phyloP scores from a whole-genome alignment of 2,888 invertebrate species.

The Drosophila neotestacea region DNA sequence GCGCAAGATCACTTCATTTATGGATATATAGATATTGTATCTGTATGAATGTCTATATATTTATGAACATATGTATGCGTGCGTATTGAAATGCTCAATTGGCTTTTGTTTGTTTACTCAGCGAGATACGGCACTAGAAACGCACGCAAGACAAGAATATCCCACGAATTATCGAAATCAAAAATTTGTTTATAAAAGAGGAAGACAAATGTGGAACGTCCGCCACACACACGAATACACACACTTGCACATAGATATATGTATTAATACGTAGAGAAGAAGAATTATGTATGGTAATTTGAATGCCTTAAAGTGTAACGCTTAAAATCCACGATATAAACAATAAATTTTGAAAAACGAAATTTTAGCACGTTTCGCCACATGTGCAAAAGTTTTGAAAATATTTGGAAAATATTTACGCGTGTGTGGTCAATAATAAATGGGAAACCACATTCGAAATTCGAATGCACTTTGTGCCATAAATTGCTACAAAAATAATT shows the following conservation, averaged over 20 bases:
- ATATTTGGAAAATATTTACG: slow-evolving; percentile 48
- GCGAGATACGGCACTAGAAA: slow-evolving; percentile 73
- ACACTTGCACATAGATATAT: slow-evolving; percentile 2
- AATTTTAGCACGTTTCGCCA: slow-evolving; percentile 75
- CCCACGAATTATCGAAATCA: slow-evolving; percentile 72
- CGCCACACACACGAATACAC: slow-evolving; percentile 43
- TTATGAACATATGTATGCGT: slow-evolving; percentile 18
- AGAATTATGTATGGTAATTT: slow-evolving; percentile 20
- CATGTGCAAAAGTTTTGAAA: slow-evolving; percentile 77
- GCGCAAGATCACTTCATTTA: slow-evolving; percentile 26
- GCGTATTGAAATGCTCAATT: slow-evolving; percentile 66
- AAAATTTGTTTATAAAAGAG: slow-evolving; percentile 77
- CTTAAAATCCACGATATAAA: slow-evolving; percentile 75
- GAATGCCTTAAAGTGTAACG: slow-evolving; percentile 72
- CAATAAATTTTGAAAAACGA: slow-evolving; percentile 69
- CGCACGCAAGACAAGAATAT: slow-evolving; percentile 72
- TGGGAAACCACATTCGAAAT: slow-evolving; percentile 40
- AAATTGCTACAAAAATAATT: slow-evolving; percentile 29
- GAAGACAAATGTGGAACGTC: slow-evolving; percentile 80
- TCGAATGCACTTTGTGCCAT: slow-evolving; percentile 61
- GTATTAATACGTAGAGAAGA: slow-evolving; percentile 13
- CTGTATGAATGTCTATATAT: neutral
- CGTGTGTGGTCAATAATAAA: slow-evolving; percentile 56
- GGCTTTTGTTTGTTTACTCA: slow-evolving; percentile 74
- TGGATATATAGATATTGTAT: slow-evolving; percentile 2